These are phyloP conservation scores for Bubo bubo DNA, from an alignment of 2,113 vertebrate species.

Conservation along the genomic window DNA sequence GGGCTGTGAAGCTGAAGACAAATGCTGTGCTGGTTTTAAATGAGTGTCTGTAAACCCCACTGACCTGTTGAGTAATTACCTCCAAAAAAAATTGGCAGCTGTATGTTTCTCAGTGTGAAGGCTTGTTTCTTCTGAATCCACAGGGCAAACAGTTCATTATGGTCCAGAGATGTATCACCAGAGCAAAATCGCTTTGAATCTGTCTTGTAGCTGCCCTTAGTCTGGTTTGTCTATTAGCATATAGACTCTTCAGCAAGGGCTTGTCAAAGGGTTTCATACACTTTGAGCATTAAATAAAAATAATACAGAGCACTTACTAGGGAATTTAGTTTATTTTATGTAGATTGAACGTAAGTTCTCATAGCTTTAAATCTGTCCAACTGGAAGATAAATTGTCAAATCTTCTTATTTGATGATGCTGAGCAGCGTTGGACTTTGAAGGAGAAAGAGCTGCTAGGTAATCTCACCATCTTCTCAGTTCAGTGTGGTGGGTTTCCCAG, in stretches of 20 bases:
- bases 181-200: not conserved
- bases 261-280: not conserved
- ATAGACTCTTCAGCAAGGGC: not conserved
- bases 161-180: not conserved
- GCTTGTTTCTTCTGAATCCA: constrained; percentile 25
- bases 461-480: not conserved
- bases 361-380: not conserved
- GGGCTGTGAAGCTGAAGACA: constrained; percentile 34
- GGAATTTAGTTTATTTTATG: not conserved
- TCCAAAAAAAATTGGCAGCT: not conserved
- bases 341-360: not conserved
- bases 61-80: constrained; percentile 45
- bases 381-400: not conserved
- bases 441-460: not conserved
- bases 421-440: not conserved
- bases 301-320: not conserved
- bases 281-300: not conserved
- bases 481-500: not conserved
- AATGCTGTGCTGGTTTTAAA: constrained; percentile 54
- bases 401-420: not conserved
- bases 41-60: constrained; percentile 42
- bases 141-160: constrained; percentile 3
- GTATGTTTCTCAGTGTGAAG: not conserved
- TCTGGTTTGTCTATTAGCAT: not conserved
- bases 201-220: not conserved